phyloP scores from a whole-genome alignment of 2,113 vertebrate species.

The Uropsilus gracilis region DNA sequence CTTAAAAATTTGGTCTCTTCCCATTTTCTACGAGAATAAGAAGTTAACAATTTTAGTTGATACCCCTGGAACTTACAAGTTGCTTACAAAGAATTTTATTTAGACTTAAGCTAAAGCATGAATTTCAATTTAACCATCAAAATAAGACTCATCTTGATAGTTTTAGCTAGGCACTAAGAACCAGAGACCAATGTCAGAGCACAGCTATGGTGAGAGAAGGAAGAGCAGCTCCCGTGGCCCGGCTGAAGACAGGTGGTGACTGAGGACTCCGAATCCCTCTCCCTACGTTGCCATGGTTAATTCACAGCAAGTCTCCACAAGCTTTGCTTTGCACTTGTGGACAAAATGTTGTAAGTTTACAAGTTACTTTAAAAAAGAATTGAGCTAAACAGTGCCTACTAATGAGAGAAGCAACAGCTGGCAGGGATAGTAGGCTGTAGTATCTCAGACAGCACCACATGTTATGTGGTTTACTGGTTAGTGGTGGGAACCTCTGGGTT shows the following conservation, averaged over 20 bases:
- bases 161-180: neutral
- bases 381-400: neutral
- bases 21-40: slow-evolving; percentile 93
- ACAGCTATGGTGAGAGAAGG: rapidly evolving
- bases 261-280: rapidly evolving
- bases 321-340: neutral
- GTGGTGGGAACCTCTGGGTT: neutral
- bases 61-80: neutral
- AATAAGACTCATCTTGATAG: neutral
- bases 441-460: neutral
- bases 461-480: neutral
- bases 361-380: neutral
- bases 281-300: neutral
- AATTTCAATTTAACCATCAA: neutral
- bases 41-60: slow-evolving; percentile 68
- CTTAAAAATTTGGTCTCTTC: slow-evolving; percentile 98
- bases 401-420: neutral
- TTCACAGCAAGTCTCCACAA: neutral
- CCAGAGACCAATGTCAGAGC: neutral
- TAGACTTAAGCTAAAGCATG: neutral
- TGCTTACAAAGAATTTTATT: neutral
- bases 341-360: neutral
- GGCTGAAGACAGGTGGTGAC: too few species aligned
- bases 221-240: too few species aligned
- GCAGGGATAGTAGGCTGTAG: neutral